Percentiles rank a stretch among this genome's conserved stretches.
These are phyloP conservation scores for Montipora capitata DNA, from an alignment of 92 coral and sea anemone species.

Conservation along the genomic window DNA sequence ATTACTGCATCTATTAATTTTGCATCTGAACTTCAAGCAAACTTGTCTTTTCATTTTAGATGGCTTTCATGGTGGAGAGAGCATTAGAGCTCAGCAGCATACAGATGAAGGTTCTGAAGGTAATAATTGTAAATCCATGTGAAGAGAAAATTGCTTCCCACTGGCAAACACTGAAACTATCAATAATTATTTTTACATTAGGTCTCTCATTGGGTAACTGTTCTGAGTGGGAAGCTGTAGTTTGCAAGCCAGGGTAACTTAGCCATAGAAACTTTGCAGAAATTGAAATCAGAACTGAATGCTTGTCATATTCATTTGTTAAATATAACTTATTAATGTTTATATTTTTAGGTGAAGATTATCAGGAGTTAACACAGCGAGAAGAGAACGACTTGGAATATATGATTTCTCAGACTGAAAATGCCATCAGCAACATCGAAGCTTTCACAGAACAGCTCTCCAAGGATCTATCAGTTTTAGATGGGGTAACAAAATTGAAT, in stretches of 20 bases:
- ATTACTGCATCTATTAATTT: not conserved
- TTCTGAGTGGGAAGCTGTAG: too few species aligned
- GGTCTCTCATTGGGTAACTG: too few species aligned
- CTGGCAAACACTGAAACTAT: too few species aligned
- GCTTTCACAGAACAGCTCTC: slow-evolving; percentile 96
- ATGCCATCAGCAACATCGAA: slow-evolving; percentile 97
- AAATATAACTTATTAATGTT: not conserved
- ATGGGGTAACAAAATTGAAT: slow-evolving; percentile 78
- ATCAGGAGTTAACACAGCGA: slow-evolving; percentile 92
- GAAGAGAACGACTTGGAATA: slow-evolving; percentile 93
- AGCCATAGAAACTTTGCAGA: too few species aligned
- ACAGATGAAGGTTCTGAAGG: slow-evolving; percentile 90
- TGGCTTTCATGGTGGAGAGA: slow-evolving; percentile 80
- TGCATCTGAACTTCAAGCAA: not conserved
- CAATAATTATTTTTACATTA: too few species aligned
- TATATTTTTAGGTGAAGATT: slow-evolving; percentile 83
- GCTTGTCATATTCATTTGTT: too few species aligned
- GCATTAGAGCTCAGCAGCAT: slow-evolving; percentile 81
- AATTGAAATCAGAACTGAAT: too few species aligned
- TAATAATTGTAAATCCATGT: not conserved
- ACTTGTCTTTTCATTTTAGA: slow-evolving; percentile 38
- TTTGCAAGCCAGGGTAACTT: too few species aligned
- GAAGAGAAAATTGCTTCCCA: not conserved
- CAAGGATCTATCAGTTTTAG: slow-evolving; percentile 90
- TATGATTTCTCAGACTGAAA: slow-evolving; percentile 97